Base-by-base conservation (phyloP, 2,113 vertebrate species). In the Piprites chloris region DNA sequence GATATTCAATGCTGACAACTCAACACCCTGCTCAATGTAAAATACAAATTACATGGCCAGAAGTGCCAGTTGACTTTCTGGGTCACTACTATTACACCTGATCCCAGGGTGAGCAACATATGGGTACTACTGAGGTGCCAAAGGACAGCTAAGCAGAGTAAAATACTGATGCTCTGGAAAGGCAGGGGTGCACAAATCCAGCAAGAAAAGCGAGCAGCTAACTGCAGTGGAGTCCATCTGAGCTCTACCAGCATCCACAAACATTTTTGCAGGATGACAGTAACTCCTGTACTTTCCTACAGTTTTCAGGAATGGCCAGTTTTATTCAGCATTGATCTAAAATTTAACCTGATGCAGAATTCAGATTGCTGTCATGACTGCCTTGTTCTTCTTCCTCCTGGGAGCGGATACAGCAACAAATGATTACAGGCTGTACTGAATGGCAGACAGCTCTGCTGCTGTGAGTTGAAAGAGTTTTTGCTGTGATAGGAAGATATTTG, bases 401-500 rank as follows among this genome's bases (percentile, higher is more conserved):
- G 26, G 1, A 55, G 10, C 3, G 0, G 21, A 56, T 27, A 76
- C 9, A 89, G 72, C 63, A 76, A 47, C 35, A 47, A 73, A 86
- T 4, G 0, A 80, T 84, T 37, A 56, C 8, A 37, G 61, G 65
- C 47, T 71, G 18, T 42, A 53, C 18, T 6, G 9, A 50, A 78
- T 0, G 11, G 37, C 49, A 53, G 72, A 39, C 14, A n/a, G 46
- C 47, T 77, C 73, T 84, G 71, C 32, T 84, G 87, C 33, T 90
- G 44, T 0, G 7, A 50, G 30, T 3, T 81, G 23, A 47, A 84
- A 59, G 41, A 62, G 35, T 5, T 78, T 83, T 82, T 89, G 44
- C 85, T 85, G 47, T 0, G 0, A 37, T 2, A 6, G n/a, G 39
- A 95, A 71, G 39, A 32, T 24, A 58, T 9, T 32, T 3, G 2